Evolutionary conservation across 2,888 invertebrate genomes (phyloP), one percentile per base, ranked within the genome.

Genomic region (Vandiemenella viatica): DNA sequence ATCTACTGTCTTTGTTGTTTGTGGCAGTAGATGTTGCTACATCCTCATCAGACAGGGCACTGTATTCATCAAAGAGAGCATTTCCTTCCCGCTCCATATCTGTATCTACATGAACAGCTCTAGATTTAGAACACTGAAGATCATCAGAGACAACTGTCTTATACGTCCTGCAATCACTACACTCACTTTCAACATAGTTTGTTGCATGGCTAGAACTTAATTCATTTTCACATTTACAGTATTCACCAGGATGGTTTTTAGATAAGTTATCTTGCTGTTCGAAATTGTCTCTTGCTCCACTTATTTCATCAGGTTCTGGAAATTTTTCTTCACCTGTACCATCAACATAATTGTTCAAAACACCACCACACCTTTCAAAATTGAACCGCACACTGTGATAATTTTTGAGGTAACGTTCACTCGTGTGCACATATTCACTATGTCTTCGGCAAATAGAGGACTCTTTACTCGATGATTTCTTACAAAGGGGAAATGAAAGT

Each of bases 301-400:
- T 19, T 13, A 26, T 18, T 37, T 49, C 37, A 13, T 32, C 48
- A 0, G 18, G 15, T 43, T 37, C 32, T 17, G 32, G 1, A 13
- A 17, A 20, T 21, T 40, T 32, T 10, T 40, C 13, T 15, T 17
- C 38, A 6, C 38, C 38, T n/a, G 17, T 38, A 5, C 38, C 38
- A 38, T 37, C 37, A 15, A 48, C 41, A 48, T 43, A 48, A 43
- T 37, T 21, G 41, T 37, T 43, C 8, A 38, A 20, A 13, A 37
- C 42, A 1, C 41, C 43, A 17, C 44, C 48, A 48, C 45, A 23
- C 10, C 48, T 19, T 37, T 52, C 48, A 22, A 50, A 52, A 37
- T 47, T 41, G 62, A 55, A 56, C 60, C 65, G 53, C 60, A 62
- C 5, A 62, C 62, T 26, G 61, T 63, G 8, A 60, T 60, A 46